Conservation (phyloP, 2,797 vertebrate genomes). For the Malacoctenus gilli region DNA sequence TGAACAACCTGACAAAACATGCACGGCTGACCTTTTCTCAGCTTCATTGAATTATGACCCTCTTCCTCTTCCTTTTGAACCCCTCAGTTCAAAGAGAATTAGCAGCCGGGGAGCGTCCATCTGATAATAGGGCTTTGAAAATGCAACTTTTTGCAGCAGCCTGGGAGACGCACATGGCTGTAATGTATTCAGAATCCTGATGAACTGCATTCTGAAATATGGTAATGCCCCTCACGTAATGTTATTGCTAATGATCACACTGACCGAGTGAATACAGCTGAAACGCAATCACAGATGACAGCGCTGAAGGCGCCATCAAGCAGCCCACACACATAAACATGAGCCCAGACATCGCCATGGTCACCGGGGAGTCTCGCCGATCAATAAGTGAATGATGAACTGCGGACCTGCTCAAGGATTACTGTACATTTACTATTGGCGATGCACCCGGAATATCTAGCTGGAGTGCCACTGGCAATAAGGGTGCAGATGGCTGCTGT, state of each 20-base stretch:
- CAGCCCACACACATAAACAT: slow-evolving; percentile 38
- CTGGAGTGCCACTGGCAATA: slow-evolving; percentile 44
- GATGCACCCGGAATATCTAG: slow-evolving; percentile 38
- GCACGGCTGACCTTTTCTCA: no score
- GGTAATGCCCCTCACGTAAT: slow-evolving; percentile 6
- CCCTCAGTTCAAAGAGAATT: slow-evolving; percentile 9
- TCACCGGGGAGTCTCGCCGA: slow-evolving; percentile 39
- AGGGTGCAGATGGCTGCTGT: slow-evolving; percentile 60
- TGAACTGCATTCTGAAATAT: slow-evolving; percentile 29
- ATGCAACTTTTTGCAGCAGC: slow-evolving; percentile 13
- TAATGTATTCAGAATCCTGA: slow-evolving; percentile 17
- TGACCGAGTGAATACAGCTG: slow-evolving; percentile 25
- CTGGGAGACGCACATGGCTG: background rate
- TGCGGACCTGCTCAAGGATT: slow-evolving; percentile 34
- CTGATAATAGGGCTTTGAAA: no score
- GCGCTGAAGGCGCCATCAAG: slow-evolving; percentile 16
- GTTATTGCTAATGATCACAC: slow-evolving; percentile 33
- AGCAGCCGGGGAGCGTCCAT: background rate
- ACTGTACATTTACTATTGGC: slow-evolving; percentile 38
- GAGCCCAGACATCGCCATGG: slow-evolving; percentile 22
- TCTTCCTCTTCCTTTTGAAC: no score
- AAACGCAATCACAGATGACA: slow-evolving; percentile 15
- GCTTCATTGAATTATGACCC: slow-evolving; percentile 6
- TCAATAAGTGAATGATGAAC: slow-evolving; percentile 65
- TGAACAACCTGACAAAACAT: no score